These are phyloP conservation scores for Callitettix versicolor DNA, from an alignment of 1,140 invertebrate species.

Conservation along the genomic window DNA sequence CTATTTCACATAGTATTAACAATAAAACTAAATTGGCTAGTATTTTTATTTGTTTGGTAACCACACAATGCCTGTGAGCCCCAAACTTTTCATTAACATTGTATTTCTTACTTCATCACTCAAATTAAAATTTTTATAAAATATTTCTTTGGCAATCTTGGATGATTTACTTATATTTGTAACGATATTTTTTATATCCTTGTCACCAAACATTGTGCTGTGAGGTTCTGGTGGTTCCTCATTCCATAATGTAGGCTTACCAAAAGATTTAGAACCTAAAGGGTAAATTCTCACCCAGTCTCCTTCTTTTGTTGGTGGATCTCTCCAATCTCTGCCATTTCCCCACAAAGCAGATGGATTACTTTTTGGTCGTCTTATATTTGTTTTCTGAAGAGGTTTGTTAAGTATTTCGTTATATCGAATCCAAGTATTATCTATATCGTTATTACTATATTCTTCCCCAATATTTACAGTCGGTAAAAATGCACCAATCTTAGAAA, in stretches of 20 bases:
- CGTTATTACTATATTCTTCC: slow-evolving; percentile 9
- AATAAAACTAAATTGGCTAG: too few relatives aligned
- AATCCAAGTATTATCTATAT: background rate
- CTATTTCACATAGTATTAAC: too few relatives aligned
- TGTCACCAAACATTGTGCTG: slow-evolving; percentile 12
- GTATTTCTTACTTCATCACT: slow-evolving; percentile 19
- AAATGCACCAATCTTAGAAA: slow-evolving; percentile 4
- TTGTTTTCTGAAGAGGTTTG: background rate
- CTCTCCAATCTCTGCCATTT: slow-evolving; percentile 48
- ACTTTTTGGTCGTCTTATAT: background rate
- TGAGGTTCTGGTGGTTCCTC: background rate
- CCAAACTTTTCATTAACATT: slow-evolving; percentile 17
- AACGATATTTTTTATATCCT: slow-evolving; percentile 12
- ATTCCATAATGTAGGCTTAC: slow-evolving; percentile 5
- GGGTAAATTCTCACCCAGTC: slow-evolving; percentile 52
- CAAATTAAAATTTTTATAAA: slow-evolving; percentile 7
- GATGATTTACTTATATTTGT: slow-evolving; percentile 14
- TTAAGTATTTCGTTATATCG: slow-evolving; percentile 1
- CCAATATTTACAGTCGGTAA: slow-evolving; percentile 14
- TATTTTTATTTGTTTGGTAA: slow-evolving; percentile 20
- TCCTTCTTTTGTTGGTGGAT: slow-evolving; percentile 40
- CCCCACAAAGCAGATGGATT: slow-evolving; percentile 36
- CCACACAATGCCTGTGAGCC: slow-evolving; percentile 20
- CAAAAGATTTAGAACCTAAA: slow-evolving; percentile 17
- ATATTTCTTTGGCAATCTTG: slow-evolving; percentile 20